A percentile compares a stretch with the other conserved stretches of the same genome.
Evolutionary conservation across 2,888 invertebrate genomes (phyloP).

Genomic region (Anarsia innoxiella): DNA sequence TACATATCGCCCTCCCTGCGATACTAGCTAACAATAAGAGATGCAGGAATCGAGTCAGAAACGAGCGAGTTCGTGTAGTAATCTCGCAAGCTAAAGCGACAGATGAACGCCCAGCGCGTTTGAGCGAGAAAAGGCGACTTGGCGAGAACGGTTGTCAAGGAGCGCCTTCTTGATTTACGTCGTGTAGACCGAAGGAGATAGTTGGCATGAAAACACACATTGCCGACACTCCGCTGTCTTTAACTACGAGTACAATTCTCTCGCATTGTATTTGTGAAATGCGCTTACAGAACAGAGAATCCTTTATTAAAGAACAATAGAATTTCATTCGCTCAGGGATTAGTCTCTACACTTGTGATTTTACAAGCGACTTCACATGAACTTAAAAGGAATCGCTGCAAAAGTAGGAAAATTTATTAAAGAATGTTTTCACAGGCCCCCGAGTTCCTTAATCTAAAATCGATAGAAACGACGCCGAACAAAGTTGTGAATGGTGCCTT

Average conservation of each 20-base stretch:
- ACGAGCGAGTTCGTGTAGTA: constrained; percentile 21
- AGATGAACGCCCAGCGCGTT: constrained; percentile 24
- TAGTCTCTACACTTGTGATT: too few species aligned
- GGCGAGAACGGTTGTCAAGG: constrained; percentile 19
- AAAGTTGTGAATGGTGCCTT: constrained; percentile 67
- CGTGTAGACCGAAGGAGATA: constrained; percentile 17
- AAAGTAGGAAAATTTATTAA: constrained; percentile 57
- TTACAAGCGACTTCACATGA: constrained; percentile 5
- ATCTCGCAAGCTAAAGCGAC: constrained; percentile 22
- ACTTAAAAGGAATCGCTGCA: constrained; percentile 14
- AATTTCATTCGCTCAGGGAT: too few species aligned
- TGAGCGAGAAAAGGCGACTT: constrained; percentile 17
- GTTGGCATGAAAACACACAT: constrained; percentile 16
- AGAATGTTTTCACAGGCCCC: constrained; percentile 64
- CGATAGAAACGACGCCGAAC: constrained; percentile 62
- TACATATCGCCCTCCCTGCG: constrained; percentile 5
- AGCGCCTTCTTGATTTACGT: constrained; percentile 25
- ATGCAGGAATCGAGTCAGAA: constrained; percentile 13
- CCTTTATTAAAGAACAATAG: too few species aligned
- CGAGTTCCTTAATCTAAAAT: constrained; percentile 73
- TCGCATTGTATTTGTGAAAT: too few species aligned
- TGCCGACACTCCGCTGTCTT: constrained; percentile 4
- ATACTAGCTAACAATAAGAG: constrained; percentile 7
- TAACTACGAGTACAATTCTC: neutral
- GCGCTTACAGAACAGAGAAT: too few species aligned